phyloP scores from a whole-genome alignment of 2,113 vertebrate genomes.

The Nymphicus hollandicus region DNA sequence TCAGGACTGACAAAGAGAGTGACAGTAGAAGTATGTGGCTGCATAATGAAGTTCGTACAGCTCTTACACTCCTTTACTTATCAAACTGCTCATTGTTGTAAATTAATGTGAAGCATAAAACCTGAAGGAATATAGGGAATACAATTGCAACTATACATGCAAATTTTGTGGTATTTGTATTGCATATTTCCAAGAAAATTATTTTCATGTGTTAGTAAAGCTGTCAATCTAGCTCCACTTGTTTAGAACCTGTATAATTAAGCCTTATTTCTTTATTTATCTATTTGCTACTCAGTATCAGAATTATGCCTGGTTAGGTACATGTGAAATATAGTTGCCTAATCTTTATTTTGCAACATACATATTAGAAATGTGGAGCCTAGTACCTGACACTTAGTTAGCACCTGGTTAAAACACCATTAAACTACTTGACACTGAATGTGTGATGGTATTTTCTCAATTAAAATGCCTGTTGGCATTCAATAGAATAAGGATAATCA shows the following conservation, averaged over 20 bases:
- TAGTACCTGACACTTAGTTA: slow-evolving; percentile 1
- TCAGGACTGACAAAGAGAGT: not conserved
- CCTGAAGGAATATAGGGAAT: not conserved
- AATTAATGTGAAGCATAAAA: not conserved
- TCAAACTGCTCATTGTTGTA: not conserved
- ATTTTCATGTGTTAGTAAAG: not conserved
- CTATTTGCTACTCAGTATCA: not conserved
- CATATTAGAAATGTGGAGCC: not conserved
- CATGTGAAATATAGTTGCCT: not conserved
- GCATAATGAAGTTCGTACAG: not conserved
- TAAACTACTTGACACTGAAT: not conserved
- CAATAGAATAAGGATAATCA: not conserved
- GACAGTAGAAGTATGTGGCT: not conserved
- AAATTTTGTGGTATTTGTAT: not conserved
- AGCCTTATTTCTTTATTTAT: not conserved
- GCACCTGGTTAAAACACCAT: not conserved
- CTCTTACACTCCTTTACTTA: not conserved
- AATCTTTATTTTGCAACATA: not conserved
- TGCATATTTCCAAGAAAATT: not conserved
- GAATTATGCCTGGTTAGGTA: not conserved
- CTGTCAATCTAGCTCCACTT: not conserved
- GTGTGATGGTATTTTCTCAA: not conserved
- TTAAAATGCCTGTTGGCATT: not conserved
- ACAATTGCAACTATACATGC: not conserved
- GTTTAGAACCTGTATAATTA: not conserved